These are phyloP conservation scores for Arctocebus calabarensis DNA, from an alignment of 2,797 vertebrate species.

Conservation along the genomic window DNA sequence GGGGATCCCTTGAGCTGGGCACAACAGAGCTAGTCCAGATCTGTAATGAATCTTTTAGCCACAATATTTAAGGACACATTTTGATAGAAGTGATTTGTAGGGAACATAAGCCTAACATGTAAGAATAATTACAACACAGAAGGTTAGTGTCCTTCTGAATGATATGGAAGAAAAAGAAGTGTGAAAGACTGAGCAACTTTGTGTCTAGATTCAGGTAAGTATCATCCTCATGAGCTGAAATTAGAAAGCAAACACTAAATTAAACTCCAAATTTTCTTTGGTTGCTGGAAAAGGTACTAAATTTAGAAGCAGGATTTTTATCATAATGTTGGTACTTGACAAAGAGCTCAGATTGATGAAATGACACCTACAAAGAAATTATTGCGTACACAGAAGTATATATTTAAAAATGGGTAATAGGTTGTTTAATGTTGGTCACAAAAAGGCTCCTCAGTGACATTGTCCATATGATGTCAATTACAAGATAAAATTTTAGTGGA, in stretches of 20 bases:
- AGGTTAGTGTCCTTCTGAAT: not conserved
- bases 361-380: not conserved
- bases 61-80: not conserved
- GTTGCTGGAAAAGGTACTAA: not conserved
- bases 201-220: not conserved
- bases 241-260: not conserved
- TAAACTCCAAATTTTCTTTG: not conserved
- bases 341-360: not conserved
- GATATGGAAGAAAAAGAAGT: not conserved
- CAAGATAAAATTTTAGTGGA: not conserved
- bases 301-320: not conserved
- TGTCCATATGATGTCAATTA: not conserved
- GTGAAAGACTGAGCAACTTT: not conserved
- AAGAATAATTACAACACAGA: not conserved
- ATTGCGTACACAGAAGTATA: not conserved
- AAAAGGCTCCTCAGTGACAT: not conserved
- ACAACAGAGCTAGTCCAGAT: not conserved
- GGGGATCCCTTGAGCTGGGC: too few species aligned
- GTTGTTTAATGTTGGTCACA: not conserved
- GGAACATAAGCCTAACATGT: not conserved
- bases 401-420: not conserved
- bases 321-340: not conserved
- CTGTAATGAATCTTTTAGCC: not conserved
- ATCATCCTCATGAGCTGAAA: not conserved
- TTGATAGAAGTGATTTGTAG: slow-evolving; percentile 20